Percentiles rank a stretch among this genome's conserved stretches.
Conservation (phyloP, 1,140 invertebrate genomes). For the Panonychus citri region DNA sequence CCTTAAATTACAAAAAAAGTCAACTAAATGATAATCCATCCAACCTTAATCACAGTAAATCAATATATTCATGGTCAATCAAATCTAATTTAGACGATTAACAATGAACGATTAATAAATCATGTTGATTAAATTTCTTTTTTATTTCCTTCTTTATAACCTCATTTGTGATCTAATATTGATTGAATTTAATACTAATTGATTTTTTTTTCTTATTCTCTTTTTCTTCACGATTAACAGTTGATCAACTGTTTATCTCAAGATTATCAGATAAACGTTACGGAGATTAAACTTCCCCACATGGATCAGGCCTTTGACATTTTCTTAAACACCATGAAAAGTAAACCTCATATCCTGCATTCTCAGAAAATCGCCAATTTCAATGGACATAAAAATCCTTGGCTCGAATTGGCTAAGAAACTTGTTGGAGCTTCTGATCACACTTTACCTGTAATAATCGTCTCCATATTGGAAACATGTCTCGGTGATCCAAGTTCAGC, state of each 20-base stretch:
- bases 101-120: no score
- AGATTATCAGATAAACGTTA: background rate
- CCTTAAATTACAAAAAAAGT: no score
- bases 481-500: background rate
- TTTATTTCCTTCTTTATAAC: no score
- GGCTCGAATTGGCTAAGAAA: background rate
- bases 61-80: no score
- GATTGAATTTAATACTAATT: no score
- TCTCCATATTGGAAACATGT: background rate
- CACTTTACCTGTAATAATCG: background rate
- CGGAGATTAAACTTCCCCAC: background rate
- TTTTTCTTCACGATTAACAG: no score
- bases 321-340: background rate
- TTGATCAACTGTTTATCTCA: background rate
- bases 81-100: background rate
- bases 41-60: no score
- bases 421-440: background rate
- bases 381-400: background rate
- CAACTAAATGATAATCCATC: no score
- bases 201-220: background rate
- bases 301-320: background rate
- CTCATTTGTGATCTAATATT: no score
- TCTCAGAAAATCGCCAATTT: background rate
- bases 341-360: background rate
- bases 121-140: no score